A percentile compares a stretch with the other conserved stretches of the same genome.
These are phyloP conservation scores for Oophaga sylvatica DNA, from an alignment of 2,797 vertebrate genomes.

Conservation along the genomic window DNA sequence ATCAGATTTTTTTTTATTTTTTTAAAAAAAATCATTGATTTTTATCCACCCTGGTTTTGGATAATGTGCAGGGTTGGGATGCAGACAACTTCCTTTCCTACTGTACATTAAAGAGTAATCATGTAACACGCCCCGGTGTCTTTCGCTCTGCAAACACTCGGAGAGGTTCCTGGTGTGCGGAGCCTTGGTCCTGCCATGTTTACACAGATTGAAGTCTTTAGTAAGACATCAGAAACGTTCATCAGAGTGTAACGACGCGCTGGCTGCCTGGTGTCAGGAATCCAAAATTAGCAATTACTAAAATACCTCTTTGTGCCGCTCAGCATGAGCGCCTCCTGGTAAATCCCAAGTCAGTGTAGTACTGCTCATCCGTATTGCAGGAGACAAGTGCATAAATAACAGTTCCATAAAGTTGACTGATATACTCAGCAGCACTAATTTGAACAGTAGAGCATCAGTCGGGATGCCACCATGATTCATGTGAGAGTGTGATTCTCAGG, in stretches of 20 bases:
- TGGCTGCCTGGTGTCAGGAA: slow-evolving; percentile 6
- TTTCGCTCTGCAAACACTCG: not conserved
- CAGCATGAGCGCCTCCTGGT: not conserved
- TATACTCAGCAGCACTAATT: too few species aligned
- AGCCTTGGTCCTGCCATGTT: slow-evolving; percentile 33
- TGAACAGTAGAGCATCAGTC: too few species aligned
- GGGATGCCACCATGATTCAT: too few species aligned
- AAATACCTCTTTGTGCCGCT: not conserved
- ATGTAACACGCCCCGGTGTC: slow-evolving; percentile 39
- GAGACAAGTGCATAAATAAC: not conserved
- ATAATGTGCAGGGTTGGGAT: slow-evolving; percentile 7
- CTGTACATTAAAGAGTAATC: slow-evolving; percentile 59
- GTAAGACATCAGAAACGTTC: slow-evolving; percentile 22
- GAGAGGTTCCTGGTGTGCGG: slow-evolving; percentile 1
- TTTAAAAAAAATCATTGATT: too few species aligned
- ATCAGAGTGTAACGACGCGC: not conserved
- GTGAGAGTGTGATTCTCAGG: too few species aligned
- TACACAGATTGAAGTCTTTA: slow-evolving; percentile 58
- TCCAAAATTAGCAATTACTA: not conserved
- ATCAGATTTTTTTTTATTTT: too few species aligned
- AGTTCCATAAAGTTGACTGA: not conserved
- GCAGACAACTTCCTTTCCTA: slow-evolving; percentile 50
- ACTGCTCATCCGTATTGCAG: not conserved
- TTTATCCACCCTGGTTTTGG: slow-evolving; percentile 44
- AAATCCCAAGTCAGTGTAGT: not conserved